phyloP scores from a whole-genome alignment of 2,113 vertebrate species.

The Epinephelus moara region DNA sequence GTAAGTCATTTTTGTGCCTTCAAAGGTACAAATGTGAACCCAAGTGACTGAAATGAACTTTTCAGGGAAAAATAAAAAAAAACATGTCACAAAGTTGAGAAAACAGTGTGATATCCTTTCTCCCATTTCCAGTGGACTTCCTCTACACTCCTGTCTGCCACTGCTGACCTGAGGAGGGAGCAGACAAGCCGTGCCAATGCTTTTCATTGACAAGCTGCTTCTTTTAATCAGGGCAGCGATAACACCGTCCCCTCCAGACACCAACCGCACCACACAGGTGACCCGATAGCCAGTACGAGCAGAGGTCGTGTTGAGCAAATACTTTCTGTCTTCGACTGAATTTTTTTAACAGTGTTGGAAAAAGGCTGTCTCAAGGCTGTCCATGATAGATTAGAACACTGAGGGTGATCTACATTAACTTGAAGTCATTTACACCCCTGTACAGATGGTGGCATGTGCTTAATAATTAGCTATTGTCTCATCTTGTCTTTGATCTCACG shows the following conservation, averaged over 20 bases:
- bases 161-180: not conserved
- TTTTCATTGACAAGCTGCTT: not conserved
- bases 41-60: conserved; percentile 15
- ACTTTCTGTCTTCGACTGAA: no score
- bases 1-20: not conserved
- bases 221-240: not conserved
- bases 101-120: conserved; percentile 12
- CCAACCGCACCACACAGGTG: not conserved
- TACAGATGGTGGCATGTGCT: no score
- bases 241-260: not conserved
- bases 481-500: no score
- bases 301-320: no score
- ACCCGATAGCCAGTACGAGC: not conserved
- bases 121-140: not conserved
- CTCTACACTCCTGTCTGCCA: not conserved
- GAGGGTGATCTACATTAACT: no score
- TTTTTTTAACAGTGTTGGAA: no score
- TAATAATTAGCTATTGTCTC: no score
- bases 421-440: no score
- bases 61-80: not conserved
- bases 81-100: conserved; percentile 7
- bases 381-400: no score
- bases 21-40: not conserved
- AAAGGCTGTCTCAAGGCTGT: no score
- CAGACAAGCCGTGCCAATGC: not conserved